Conservation (phyloP, 53 echinoderm and acorn worm genomes). For the Paelopatides confundens region DNA sequence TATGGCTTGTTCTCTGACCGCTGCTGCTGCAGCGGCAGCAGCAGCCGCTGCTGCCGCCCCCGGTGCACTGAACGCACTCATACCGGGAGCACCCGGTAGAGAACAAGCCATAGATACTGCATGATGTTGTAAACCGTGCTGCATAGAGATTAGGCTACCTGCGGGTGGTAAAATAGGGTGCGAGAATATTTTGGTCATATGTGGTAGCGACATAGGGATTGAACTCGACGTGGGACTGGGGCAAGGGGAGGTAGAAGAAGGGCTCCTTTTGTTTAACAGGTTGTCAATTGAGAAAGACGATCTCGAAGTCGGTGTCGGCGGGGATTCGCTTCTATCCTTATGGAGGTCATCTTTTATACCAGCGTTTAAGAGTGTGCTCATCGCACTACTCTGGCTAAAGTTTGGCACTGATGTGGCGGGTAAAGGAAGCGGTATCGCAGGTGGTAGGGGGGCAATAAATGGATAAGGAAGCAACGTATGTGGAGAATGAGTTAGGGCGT, state of each 20-base stretch:
- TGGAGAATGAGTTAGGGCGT: conserved; percentile 67
- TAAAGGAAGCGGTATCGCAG: conserved; percentile 93
- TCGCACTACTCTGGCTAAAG: conserved; percentile 71
- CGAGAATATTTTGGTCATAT: conserved; percentile 37
- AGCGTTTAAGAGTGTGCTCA: conserved; percentile 81
- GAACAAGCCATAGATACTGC: conserved; percentile 47
- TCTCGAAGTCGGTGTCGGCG: conserved; percentile 72
- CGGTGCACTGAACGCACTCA: conserved; percentile 57
- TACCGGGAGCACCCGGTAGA: conserved; percentile 51
- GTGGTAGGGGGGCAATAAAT: conserved; percentile 92
- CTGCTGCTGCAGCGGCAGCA: conserved; percentile 77
- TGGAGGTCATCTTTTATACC: conserved; percentile 47
- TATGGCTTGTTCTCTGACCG: no score
- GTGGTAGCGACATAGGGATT: not conserved
- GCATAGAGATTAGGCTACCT: conserved; percentile 33
- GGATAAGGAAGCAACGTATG: conserved; percentile 91
- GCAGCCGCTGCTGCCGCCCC: conserved; percentile 55
- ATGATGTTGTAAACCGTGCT: conserved; percentile 40
- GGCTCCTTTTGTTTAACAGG: conserved; percentile 77
- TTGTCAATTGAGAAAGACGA: conserved; percentile 91
- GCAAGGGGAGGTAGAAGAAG: conserved; percentile 52
- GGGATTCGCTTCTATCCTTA: conserved; percentile 57
- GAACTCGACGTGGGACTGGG: conserved; percentile 24
- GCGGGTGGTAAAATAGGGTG: conserved; percentile 23
- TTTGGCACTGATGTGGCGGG: conserved; percentile 83